Percentiles rank a stretch among this genome's conserved stretches.
These are phyloP conservation scores for Steinernema khuongi DNA, from an alignment of 1,140 invertebrate genomes.

Conservation along the genomic window DNA sequence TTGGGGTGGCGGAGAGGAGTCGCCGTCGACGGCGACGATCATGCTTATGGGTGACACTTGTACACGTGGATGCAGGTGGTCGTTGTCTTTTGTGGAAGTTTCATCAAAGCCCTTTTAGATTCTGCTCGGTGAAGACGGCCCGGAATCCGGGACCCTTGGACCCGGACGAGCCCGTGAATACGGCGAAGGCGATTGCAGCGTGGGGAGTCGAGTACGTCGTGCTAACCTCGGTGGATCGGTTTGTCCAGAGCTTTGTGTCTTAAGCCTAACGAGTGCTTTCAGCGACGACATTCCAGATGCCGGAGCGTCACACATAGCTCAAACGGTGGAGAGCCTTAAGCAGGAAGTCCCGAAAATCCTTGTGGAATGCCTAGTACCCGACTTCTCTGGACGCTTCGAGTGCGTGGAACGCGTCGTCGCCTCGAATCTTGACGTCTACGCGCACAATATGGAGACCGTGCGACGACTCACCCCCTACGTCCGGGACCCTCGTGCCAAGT, in stretches of 20 bases:
- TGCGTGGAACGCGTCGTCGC: constrained; percentile 4
- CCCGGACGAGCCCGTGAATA: constrained; percentile 82
- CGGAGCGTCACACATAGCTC: constrained; percentile 52
- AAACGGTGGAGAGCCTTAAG: constrained; percentile 51
- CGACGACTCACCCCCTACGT: constrained; percentile 70
- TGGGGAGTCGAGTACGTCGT: constrained; percentile 98
- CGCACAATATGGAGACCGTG: constrained; percentile 91
- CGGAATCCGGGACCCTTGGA: constrained; percentile 82
- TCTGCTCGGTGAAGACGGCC: constrained; percentile 97
- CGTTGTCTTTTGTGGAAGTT: background rate
- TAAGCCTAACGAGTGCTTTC: constrained; percentile 22
- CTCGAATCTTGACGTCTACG: constrained; percentile 73
- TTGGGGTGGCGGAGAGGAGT: constrained; percentile 74
- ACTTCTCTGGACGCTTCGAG: constrained; percentile 72
- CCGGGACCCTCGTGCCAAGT: constrained; percentile 76
- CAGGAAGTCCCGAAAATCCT: constrained; percentile 73
- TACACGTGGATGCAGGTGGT: constrained; percentile 58
- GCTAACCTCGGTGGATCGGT: constrained; percentile 92
- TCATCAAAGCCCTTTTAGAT: constrained; percentile 70
- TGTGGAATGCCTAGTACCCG: constrained; percentile 93
- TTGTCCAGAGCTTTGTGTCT: constrained; percentile 58
- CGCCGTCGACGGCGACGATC: constrained; percentile 66
- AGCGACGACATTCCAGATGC: constrained; percentile 56
- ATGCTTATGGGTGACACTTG: constrained; percentile 65
- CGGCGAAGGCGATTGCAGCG: constrained; percentile 79